These are phyloP conservation scores for Bubalus kerabau DNA, from an alignment of 2,113 vertebrate genomes.

Conservation along the genomic window DNA sequence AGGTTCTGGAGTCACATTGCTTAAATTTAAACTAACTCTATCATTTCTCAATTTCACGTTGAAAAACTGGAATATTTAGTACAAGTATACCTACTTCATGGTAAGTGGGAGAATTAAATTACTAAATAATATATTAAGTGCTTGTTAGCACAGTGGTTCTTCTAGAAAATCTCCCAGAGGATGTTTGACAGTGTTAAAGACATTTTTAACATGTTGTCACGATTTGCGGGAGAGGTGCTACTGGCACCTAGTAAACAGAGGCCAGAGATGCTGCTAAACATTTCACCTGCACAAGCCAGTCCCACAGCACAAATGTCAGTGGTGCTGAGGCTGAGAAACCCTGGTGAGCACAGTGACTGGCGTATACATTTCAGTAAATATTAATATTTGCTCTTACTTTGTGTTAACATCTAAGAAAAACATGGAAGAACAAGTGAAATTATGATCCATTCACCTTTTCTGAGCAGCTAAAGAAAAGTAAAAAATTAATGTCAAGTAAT, in stretches of 20 bases:
- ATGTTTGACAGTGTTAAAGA: not conserved
- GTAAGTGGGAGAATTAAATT: not conserved
- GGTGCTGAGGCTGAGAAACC: not conserved
- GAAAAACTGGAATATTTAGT: not conserved
- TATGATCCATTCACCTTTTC: not conserved
- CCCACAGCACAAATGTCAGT: not conserved
- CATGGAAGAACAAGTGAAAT: not conserved
- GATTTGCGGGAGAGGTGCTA: not conserved
- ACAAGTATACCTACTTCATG: not conserved
- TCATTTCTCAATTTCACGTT: not conserved
- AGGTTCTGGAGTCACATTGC: not conserved
- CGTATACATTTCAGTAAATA: not conserved
- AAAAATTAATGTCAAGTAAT: not conserved
- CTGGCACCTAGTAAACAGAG: not conserved
- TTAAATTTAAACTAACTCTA: not conserved
- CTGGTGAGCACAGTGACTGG: not conserved
- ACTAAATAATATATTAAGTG: not conserved
- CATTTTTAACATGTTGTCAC: not conserved
- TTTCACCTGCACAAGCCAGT: not conserved
- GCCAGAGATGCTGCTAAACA: not conserved
- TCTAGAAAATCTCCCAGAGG: not conserved
- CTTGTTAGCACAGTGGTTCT: not conserved
- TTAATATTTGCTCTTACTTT: not conserved
- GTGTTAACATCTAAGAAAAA: not conserved
- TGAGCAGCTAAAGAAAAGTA: not conserved